Conservation (phyloP, 2,888 invertebrate species). For the Danaus chrysippus region DNA sequence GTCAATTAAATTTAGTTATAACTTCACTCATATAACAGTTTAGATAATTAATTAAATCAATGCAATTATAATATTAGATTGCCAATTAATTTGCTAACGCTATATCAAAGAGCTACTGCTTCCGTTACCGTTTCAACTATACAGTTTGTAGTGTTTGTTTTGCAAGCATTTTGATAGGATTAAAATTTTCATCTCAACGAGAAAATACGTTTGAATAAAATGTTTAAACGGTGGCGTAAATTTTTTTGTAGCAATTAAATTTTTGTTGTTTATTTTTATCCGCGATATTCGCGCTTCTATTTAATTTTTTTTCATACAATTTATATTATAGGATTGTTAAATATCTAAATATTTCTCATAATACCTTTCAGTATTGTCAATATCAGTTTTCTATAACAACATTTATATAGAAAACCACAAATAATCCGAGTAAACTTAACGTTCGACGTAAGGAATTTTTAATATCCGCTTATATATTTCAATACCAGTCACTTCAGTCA, state of each 20-base stretch:
- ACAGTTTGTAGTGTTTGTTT: constrained; percentile 10
- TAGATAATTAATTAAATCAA: constrained; percentile 3
- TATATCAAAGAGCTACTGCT: too few relatives aligned
- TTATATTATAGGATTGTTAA: too few relatives aligned
- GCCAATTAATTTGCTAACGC: constrained; percentile 6
- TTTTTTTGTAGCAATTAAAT: background rate
- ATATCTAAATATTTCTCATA: too few relatives aligned
- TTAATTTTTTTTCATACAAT: too few relatives aligned
- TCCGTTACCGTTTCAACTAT: constrained; percentile 13
- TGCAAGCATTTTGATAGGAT: constrained; percentile 5
- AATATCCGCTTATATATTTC: constrained; percentile 51
- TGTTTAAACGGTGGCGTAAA: background rate
- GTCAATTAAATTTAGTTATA: background rate
- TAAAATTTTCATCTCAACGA: background rate
- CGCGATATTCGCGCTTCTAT: too few relatives aligned
- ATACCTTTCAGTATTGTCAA: constrained; percentile 15
- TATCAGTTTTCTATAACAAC: constrained; percentile 2
- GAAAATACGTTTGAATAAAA: constrained; percentile 7
- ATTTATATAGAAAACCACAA: constrained; percentile 18
- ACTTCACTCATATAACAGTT: background rate
- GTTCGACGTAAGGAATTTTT: constrained; percentile 53
- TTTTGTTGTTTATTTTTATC: too few relatives aligned
- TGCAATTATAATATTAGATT: constrained; percentile 19
- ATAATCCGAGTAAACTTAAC: constrained; percentile 26
- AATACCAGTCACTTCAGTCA: constrained; percentile 49